Conservation (phyloP, 2,113 vertebrate species). For the Lasiurus borealis region DNA sequence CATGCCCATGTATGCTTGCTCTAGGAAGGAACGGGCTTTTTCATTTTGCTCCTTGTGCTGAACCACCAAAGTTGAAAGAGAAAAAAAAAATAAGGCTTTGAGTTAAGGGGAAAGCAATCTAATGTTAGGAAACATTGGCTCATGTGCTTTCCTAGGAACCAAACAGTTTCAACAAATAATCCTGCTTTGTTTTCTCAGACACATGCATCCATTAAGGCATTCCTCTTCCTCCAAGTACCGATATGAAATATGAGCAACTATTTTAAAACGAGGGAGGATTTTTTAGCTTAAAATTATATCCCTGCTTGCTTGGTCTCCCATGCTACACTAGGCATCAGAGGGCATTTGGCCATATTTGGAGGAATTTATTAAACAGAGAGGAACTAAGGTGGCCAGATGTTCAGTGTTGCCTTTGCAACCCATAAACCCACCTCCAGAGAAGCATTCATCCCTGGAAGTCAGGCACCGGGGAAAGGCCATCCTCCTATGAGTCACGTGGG, state of each 20-base stretch:
- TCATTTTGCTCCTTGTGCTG: constrained; percentile 63
- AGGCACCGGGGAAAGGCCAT: neutral
- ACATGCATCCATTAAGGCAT: neutral
- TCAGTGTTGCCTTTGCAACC: neutral
- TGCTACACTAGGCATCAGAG: neutral
- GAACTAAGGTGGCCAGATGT: neutral
- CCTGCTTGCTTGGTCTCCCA: neutral
- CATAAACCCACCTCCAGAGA: neutral
- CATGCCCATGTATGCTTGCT: constrained; percentile 18
- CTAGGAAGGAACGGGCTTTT: constrained; percentile 47
- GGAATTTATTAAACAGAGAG: constrained; percentile 28
- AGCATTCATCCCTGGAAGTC: neutral
- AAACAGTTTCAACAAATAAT: constrained; percentile 50
- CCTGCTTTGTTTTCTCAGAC: constrained; percentile 23
- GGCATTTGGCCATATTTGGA: neutral
- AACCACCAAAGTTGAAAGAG: constrained; percentile 18
- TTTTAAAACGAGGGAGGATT: neutral
- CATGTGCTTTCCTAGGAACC: neutral
- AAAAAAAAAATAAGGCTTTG: neutral
- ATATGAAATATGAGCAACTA: constrained; percentile 19
- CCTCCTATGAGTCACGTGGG: neutral
- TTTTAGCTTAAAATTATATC: constrained; percentile 6
- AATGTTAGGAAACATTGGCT: constrained; percentile 30
- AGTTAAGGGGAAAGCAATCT: neutral
- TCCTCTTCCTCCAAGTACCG: neutral